Evolutionary conservation across 2,113 vertebrate species (phyloP), one percentile per base, ranked within the genome.

Genomic region (Syngnathus floridae): DNA sequence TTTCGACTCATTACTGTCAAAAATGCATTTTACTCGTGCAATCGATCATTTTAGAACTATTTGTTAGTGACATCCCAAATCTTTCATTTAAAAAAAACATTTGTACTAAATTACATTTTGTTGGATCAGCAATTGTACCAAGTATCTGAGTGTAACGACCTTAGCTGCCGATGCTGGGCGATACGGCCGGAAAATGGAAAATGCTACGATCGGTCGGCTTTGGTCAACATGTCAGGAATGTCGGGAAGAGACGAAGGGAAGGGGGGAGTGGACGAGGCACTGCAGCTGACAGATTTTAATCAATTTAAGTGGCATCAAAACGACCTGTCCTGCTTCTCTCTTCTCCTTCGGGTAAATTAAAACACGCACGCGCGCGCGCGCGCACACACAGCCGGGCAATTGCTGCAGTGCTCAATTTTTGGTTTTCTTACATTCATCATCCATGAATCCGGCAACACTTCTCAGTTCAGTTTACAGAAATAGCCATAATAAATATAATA

Each of bases 241-340:
- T 60, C 48, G 40, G 22, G 45, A 52, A 58, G 49, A 38, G 5
- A 54, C 19, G 37, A 17, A 41, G 36, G 35, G 4, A 21, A 21
- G 43, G 51, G 41, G 36, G 67, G 8, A 49, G 58, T 4, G 45
- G 58, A 57, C 19, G 52, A 65, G 62, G 55, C 16, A 74, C 62
- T 76, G 82, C 68, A 80, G 70, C 14, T 45, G 52, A 68, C 49
- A 68, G 61, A 71, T 71, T 82, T 66, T 84, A 80, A 84, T 84
- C 77, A 84, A 55, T 17, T 57, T 74, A 82, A 82, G 79, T 84
- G 82, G 77, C 69, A 75, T 26, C 41, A 66, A 68, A 72, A 58
- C 66, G 73, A 78, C 65, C 73, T 62, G 71, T 76, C 69, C 60
- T 55, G 72, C 73, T 14, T 70, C 72, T 41, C 36, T 70, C 43